Evolutionary conservation across 2,113 vertebrate species (phyloP).

Genomic region (Thunnus thynnus): DNA sequence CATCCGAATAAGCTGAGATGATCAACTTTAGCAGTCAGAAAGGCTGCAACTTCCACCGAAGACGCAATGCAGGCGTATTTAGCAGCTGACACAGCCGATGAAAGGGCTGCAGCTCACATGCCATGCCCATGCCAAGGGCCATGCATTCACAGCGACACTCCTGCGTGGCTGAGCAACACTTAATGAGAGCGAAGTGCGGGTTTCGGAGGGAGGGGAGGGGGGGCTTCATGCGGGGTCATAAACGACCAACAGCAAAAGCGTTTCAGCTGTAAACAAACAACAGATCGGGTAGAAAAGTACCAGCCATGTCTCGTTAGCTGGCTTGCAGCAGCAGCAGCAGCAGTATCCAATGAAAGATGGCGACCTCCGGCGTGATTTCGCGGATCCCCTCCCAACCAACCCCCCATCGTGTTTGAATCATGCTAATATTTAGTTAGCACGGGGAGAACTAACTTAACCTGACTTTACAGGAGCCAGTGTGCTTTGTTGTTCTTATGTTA

Average conservation of each 20-base stretch:
- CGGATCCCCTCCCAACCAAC: slow-evolving; percentile 50
- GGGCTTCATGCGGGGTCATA: too few species aligned
- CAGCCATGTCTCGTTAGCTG: slow-evolving; percentile 46
- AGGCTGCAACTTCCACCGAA: slow-evolving; percentile 14
- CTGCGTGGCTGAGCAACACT: not conserved
- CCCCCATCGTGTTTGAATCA: slow-evolving; percentile 38
- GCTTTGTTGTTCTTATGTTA: too few species aligned
- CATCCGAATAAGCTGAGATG: not conserved
- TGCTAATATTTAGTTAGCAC: slow-evolving; percentile 50
- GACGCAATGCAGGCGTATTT: slow-evolving; percentile 72
- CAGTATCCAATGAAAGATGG: slow-evolving; percentile 77
- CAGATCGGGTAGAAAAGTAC: slow-evolving; percentile 6
- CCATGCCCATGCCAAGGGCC: slow-evolving; percentile 44
- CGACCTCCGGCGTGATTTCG: slow-evolving; percentile 79
- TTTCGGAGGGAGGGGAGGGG: too few species aligned
- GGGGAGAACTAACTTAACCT: slow-evolving; percentile 7
- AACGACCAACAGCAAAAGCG: not conserved
- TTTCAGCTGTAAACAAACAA: not conserved
- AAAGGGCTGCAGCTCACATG: slow-evolving; percentile 56
- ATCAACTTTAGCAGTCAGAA: slow-evolving; percentile 2
- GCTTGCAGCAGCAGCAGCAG: slow-evolving; percentile 46
- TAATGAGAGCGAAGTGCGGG: not conserved
- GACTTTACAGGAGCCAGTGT: not conserved
- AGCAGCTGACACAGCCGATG: slow-evolving; percentile 51
- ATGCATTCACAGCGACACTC: slow-evolving; percentile 16